Evolutionary conservation across 1,140 invertebrate species (phyloP), one percentile per base, ranked within the genome.

Genomic region (Adoxophyes honmai): DNA sequence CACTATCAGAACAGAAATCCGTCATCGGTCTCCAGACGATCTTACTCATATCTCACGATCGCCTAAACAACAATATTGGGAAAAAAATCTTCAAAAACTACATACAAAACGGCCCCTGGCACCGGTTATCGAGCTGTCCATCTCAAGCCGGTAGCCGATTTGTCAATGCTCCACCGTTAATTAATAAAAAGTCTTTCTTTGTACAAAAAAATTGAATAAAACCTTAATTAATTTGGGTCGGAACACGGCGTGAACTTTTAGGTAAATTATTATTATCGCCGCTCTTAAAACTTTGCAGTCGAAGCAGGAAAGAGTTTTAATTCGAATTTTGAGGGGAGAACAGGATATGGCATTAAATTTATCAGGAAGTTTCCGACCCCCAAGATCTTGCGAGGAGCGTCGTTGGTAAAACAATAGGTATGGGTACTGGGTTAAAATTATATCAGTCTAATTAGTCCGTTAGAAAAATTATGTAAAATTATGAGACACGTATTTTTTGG

Each of bases 101-200:
- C 70, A 70, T 78, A 73, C 64, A 65, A 68, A 78, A 72, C 37
- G 56, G 13, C 48, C 54, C 51, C 37, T 14, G 13, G 1, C 11
- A 34, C 28, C 8, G 35, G 61, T 81, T 82, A 82, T 85, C 82
- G 55, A 35, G 15, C 60, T 70, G 78, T 83, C 75, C 70, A 86
- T 86, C 80, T 78, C 34, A 59, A 59, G 67, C 66, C 76, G 65
- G 78, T 75, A 78, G 80, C 81, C 75, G 75, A 87, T 87, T 87
- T 84, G 81, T 87, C 81, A 87, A 83, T 87, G 79, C 72, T 69
- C 70, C 68, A 62, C 71, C 70, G 67, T 80, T 87, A 87, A 87
- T 87, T 83, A 86, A 86, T 83, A 84, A 86, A 83, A 86, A 75
- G 68, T 67, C 68, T 60, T 58, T 57, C 52, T 57, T 61, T 58